A percentile compares a stretch with the other conserved stretches of the same genome.
Evolutionary conservation across 2,113 vertebrate genomes (phyloP).

Genomic region (Tretioscincus oriximinensis): DNA sequence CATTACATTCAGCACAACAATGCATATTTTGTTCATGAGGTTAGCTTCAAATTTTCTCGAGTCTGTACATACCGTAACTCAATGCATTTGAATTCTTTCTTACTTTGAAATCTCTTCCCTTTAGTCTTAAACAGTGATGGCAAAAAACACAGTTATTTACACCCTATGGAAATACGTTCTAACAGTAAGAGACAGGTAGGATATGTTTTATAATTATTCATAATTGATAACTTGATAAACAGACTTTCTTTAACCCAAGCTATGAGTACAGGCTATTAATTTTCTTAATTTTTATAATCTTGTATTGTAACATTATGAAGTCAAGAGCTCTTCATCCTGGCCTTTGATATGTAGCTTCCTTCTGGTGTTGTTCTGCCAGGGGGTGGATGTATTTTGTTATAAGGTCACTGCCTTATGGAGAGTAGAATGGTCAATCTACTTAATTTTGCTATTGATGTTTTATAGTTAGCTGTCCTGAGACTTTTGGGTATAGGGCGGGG

Average conservation of each 20-base stretch:
- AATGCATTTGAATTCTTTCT: constrained; percentile 46
- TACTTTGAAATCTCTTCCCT: constrained; percentile 31
- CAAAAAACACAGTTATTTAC: neutral
- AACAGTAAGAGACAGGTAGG: constrained; percentile 22
- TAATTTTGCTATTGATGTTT: no score
- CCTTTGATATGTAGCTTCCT: no score
- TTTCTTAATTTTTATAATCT: neutral
- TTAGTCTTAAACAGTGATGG: neutral
- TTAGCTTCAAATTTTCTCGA: constrained; percentile 51
- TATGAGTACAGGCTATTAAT: neutral
- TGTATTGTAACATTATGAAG: neutral
- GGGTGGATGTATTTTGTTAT: no score
- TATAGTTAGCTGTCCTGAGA: no score
- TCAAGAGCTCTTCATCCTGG: no score
- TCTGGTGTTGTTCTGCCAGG: no score
- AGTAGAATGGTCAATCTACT: no score
- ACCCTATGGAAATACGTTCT: constrained; percentile 33
- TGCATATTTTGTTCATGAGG: constrained; percentile 59
- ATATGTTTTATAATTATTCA: constrained; percentile 5
- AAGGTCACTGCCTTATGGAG: no score
- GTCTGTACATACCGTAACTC: constrained; percentile 47
- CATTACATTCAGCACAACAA: constrained; percentile 51
- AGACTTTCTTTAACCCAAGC: neutral
- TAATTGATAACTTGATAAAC: constrained; percentile 34
- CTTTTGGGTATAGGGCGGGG: no score